These are phyloP conservation scores for Cheilosia vulpina DNA, from an alignment of 2,888 invertebrate species.

Conservation along the genomic window DNA sequence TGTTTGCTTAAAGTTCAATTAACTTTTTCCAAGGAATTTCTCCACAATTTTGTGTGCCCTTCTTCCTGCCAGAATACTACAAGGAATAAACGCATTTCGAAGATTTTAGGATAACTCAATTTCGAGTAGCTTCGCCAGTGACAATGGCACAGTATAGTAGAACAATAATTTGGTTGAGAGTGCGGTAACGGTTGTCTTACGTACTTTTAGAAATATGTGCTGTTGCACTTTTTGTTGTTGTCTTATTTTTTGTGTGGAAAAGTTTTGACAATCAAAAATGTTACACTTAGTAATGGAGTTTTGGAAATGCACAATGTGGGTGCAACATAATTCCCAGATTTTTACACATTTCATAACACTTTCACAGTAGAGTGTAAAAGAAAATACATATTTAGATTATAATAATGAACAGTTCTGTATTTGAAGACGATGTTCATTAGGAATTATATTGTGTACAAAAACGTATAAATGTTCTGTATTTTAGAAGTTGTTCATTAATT, in stretches of 20 bases:
- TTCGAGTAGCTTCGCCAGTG: conserved; percentile 28
- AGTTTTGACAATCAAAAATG: conserved; percentile 49
- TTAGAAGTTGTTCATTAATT: no score
- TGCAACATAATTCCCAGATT: no score
- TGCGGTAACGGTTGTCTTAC: conserved; percentile 5
- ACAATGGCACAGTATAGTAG: conserved; percentile 36
- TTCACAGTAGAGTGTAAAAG: no score
- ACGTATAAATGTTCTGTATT: no score
- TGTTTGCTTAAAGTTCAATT: conserved; percentile 58
- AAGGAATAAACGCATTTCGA: conserved; percentile 18
- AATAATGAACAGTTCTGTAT: no score
- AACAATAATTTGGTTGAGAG: conserved; percentile 44
- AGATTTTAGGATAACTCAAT: conserved; percentile 57
- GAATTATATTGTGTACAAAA: no score
- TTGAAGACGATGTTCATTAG: no score
- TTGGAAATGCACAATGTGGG: neutral
- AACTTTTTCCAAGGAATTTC: conserved; percentile 45
- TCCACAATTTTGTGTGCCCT: conserved; percentile 7
- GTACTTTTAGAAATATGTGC: neutral
- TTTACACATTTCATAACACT: no score
- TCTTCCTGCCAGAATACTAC: neutral
- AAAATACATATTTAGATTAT: no score
- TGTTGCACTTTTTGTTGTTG: neutral
- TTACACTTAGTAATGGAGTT: conserved; percentile 4
- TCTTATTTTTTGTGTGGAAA: neutral